Base-by-base conservation (phyloP, 2,888 invertebrate species). In the Limenitis camilla region DNA sequence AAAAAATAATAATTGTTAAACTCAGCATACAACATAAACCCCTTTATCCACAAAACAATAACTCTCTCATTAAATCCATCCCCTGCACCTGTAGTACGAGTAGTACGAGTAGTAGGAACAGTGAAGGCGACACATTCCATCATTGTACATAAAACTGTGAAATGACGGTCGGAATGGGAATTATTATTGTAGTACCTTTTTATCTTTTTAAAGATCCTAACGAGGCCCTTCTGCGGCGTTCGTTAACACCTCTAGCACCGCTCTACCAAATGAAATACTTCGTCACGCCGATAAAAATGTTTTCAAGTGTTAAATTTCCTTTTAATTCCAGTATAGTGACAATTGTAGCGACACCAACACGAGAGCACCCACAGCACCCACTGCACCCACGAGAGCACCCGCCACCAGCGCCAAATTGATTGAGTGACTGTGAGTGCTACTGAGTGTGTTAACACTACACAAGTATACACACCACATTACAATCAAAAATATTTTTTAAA, bases 221-320 rank as follows among this genome's bases (percentile, higher is more conserved):
- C 58, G 52, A 59, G 58, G 43, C 53, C 31, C 57, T 59, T 45
- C 27, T 40, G 46, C 36, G 42, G 30, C 52, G 42, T 44, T 56
- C 56, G 53, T 59, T 59, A 56, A 56, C 58, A 59, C 58, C 58
- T 56, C 53, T 48, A 46, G 53, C 44, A 39, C 52, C 40, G 32
- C 30, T 40, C 38, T n/a, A 35, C 30, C 47, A 42, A 52, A 55
- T 55, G 55, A 52, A 47, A 56, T 45, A 40, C 39, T 45, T 27
- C 45, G 53, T 44, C 28, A 46, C 52, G 45, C 52, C 52, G 45
- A 55, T 55, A 49, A 52, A 55, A 55, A 49, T 49, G 43, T 42
- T 49, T 33, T 49, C 38, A 39, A 49, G 55, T 49, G 55, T 52
- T 31, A 55, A 49, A 42, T 35, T 46, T 39, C 40, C 40, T 36